phyloP scores from a whole-genome alignment of 2,113 vertebrate genomes.

The Neomonachus schauinslandi region DNA sequence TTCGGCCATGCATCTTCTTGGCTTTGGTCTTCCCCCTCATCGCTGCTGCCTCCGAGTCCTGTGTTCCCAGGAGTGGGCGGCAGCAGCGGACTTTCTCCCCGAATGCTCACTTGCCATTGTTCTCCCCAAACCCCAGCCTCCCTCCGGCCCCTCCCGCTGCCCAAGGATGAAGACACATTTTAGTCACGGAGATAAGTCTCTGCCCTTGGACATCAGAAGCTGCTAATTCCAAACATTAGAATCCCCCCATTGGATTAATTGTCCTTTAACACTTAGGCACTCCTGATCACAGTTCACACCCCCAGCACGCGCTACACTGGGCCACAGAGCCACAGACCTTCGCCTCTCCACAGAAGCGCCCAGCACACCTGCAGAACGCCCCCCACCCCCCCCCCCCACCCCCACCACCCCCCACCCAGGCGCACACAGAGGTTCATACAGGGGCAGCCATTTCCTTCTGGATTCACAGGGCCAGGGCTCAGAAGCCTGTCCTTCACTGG shows the following conservation, averaged over 20 bases:
- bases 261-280: neutral
- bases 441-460: neutral
- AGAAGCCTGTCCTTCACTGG: conserved; percentile 57
- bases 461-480: neutral
- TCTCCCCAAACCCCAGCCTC: neutral
- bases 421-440: neutral
- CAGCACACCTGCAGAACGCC: neutral
- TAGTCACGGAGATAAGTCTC: neutral
- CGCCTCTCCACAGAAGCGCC: neutral
- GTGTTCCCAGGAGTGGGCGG: neutral
- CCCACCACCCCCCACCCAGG: too few species aligned
- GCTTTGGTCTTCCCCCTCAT: neutral
- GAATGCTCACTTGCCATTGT: neutral
- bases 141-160: neutral
- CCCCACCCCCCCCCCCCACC: too few species aligned
- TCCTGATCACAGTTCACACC: neutral
- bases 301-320: fast-evolving
- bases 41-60: neutral
- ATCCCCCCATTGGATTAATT: neutral
- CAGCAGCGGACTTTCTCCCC: neutral
- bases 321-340: neutral
- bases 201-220: neutral
- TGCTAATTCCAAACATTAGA: neutral
- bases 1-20: neutral
- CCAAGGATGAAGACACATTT: neutral